Base-by-base conservation (phyloP, 2,888 invertebrate genomes). In the Cerceris rybyensis region DNA sequence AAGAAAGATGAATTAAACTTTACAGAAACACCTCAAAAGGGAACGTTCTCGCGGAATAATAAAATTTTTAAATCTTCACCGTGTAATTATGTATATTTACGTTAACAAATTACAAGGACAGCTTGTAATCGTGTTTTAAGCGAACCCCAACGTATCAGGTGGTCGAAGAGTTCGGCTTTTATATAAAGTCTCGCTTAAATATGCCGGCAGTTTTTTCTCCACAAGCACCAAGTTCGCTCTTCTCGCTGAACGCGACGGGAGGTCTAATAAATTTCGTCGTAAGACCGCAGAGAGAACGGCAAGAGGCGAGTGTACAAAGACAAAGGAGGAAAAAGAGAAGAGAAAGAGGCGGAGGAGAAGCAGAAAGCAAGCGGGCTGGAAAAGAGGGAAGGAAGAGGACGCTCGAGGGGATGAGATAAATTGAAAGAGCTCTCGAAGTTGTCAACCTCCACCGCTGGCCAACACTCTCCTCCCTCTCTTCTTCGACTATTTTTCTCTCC, bases 401-500 rank as follows among this genome's bases (percentile, higher is more conserved):
- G 86, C 87, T 89, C 87, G 82, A 81, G 87, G 87, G 88, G 88
- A 91, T 87, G 88, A 91, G 89, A 90, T 91, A 91, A 91, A 92
- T 91, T 91, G 91, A 91, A 91, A 91, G 90, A 89, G 87, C 90
- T 90, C 89, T 91, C 88, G 87, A 91, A 91, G 87, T 91, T 90
- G 91, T 91, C 91, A 91, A 90, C 87, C 90, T 89, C 87, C 85
- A 67, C 80, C 58, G 69, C 65, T 74, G 80, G 75, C 70, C 83
- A 70, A 74, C 78, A 66, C 79, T 28, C 28, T 28, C 28, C 28
- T 28, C 28, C 28, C 28, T 28, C 28, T 28, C 28, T 28, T 71
- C 69, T 70, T 75, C 42, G 41, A 41, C 59, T 72, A 66, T 67
- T 50, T 64, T 28, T 17, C 41, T 43, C 17, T 68, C 42, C 17